Conservation (phyloP, 2,888 invertebrate genomes). For the Frankliniella intonsa region DNA sequence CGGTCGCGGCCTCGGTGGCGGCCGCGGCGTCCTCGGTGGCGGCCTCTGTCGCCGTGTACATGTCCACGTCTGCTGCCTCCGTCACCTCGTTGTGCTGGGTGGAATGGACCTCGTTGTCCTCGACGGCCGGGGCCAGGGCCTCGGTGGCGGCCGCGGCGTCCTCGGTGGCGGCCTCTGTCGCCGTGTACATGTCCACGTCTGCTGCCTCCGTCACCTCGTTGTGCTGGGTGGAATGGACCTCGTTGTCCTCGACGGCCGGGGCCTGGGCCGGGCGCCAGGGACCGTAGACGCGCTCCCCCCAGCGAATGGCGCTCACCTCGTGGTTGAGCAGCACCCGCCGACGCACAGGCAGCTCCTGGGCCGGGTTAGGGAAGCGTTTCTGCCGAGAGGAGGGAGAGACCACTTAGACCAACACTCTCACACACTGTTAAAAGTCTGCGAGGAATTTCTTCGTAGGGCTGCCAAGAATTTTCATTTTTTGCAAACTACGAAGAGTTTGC, state of each 20-base stretch:
- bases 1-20: not conserved
- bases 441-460: too few species aligned
- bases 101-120: not conserved
- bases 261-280: not conserved
- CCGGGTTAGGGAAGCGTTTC: constrained; percentile 35
- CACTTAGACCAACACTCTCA: too few species aligned
- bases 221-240: not conserved
- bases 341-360: constrained; percentile 33
- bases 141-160: not conserved
- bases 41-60: too few species aligned
- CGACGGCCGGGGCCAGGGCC: too few species aligned
- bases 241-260: not conserved
- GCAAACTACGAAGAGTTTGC: too few species aligned
- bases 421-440: too few species aligned
- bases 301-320: constrained; percentile 34
- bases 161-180: too few species aligned
- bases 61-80: too few species aligned
- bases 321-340: constrained; percentile 33
- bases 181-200: too few species aligned
- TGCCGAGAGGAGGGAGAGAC: constrained; percentile 29
- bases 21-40: not conserved
- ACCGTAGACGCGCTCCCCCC: constrained; percentile 30
- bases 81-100: constrained; percentile 4
- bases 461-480: too few species aligned
- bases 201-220: constrained; percentile 20